Evolutionary conservation across 2,113 vertebrate species (phyloP), one percentile per base, ranked within the genome.

Genomic region (Oncorhynchus clarkii): DNA sequence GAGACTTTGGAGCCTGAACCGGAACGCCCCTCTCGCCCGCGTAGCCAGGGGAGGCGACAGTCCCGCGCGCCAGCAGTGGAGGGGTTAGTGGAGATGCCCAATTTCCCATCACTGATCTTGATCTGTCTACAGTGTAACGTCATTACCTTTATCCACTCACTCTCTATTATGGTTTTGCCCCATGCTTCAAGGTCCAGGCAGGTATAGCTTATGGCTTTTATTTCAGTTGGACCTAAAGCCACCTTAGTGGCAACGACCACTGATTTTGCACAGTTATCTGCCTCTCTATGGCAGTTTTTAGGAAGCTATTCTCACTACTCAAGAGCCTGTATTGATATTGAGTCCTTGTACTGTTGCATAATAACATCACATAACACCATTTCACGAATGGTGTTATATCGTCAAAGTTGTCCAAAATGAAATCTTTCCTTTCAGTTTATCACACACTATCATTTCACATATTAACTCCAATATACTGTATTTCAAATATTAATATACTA

Each of bases 61-160:
- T 84, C 94, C 12, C 90, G 95, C 45, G 95, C 93, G 0, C 95
- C 95, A 0, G 94, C 95, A 57, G 94, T 97, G 6, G 95, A 97
- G 88, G 95, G 96, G 96, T 98, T 74, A 90, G 95, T 79, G 39
- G 0, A 0, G 22, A 57, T 26, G n/a, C 5, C 75, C 51, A 51
- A 66, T 68, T 73, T 18, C 70, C 70, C 59, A 24, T 22, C 59
- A 62, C n/a, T 22, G n/a, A 22, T 62, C 59, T 62, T 11, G 7
- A 62, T 62, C 16, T 20, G 59, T n/a, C n/a, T 22, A n/a, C 54
- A 7, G 54, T 57, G 18, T 62, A 9, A 3, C 0, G 18, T 22
- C 22, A 20, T 57, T 22, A 62, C 2, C 20, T 22, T n/a, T 22
- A 16, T 13, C 59, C 51, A 16, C 51, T 54, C 51, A 18, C 51